phyloP scores from a whole-genome alignment of 2,797 vertebrate species.

The Liparis tanakae region DNA sequence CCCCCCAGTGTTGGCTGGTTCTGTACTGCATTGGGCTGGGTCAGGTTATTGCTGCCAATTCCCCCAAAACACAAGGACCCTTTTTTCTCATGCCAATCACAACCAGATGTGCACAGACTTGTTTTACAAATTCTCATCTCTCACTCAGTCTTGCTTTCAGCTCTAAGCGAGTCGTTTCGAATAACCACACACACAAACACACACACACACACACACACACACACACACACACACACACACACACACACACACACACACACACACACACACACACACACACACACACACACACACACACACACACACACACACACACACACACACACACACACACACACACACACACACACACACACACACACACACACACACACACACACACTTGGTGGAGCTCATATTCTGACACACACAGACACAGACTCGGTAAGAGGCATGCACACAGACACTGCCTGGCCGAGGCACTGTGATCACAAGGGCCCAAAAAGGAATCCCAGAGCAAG shows the following conservation, averaged over 20 bases:
- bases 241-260: constrained; percentile 32
- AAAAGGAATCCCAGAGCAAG: constrained; percentile 64
- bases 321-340: constrained; percentile 22
- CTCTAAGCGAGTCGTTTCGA: constrained; percentile 27
- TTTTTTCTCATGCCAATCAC: constrained; percentile 78
- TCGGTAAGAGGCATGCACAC: constrained; percentile 33
- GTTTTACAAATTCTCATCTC: constrained; percentile 67
- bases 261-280: constrained; percentile 33
- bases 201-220: constrained; percentile 21
- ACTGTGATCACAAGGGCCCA: constrained; percentile 68
- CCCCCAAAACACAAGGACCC: constrained; percentile 71
- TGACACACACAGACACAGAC: constrained; percentile 24
- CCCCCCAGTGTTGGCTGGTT: constrained; percentile 57
- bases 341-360: constrained; percentile 27
- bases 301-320: constrained; percentile 25
- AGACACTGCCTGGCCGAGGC: constrained; percentile 39
- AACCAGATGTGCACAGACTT: constrained; percentile 82
- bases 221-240: constrained; percentile 25
- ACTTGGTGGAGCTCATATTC: constrained; percentile 40
- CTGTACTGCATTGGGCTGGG: constrained; percentile 61
- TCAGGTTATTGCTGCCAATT: constrained; percentile 70
- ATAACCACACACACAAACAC: constrained; percentile 31
- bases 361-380: constrained; percentile 26
- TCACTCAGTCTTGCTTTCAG: constrained; percentile 40
- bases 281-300: constrained; percentile 31